Base-by-base conservation (phyloP, 2,113 vertebrate species). In the Rostratula benghalensis region DNA sequence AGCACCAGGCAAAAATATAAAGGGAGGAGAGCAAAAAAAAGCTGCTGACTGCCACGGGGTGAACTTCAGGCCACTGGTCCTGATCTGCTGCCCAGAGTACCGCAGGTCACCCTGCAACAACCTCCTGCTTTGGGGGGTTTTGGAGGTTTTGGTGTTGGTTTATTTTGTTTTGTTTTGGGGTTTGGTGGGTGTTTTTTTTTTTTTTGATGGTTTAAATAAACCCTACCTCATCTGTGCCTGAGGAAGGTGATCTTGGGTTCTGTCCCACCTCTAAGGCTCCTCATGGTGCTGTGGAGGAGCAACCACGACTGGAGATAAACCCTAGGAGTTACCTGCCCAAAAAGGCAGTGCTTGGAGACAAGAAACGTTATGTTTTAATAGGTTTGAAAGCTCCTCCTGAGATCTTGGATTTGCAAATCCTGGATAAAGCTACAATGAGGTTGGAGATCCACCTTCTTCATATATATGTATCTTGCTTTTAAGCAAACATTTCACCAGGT, bases 351-450 rank as follows among this genome's bases (percentile, higher is more conserved):
- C 27, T 30, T 53, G 51, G 27, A 30, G 51, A 28, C 25, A 53
- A 30, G 51, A 53, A 53, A 27, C 50, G 17, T 13, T 16, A 0
- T 5, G 3, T 57, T 71, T 54, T 12, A 24, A 27, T 1, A 13
- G 53, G 6, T 65, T 78, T 53, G 25, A 7, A 6, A 20, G 28
- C 15, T 67, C 27, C 57, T 54, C 0, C 35, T 67, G 65, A 16
- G 37, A 7, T 16, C 7, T 4, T 4, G 56, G 53, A 1, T 2
- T 41, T 59, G 10, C 43, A 85, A 43, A 2, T 59, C 63, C 64
- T 0, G 0, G 30, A 14, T 9, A 4, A 5, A 68, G 74, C 37
- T 24, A 18, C n/a, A 4, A 65, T 41, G 65, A 10, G 31, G 27
- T 9, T 0, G 0, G 31, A 17, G 23, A 11, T 19, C 27, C 24